Evolutionary conservation across 2,113 vertebrate genomes (phyloP), one percentile per base, ranked within the genome.

Genomic region (Chloroceryle aenea): DNA sequence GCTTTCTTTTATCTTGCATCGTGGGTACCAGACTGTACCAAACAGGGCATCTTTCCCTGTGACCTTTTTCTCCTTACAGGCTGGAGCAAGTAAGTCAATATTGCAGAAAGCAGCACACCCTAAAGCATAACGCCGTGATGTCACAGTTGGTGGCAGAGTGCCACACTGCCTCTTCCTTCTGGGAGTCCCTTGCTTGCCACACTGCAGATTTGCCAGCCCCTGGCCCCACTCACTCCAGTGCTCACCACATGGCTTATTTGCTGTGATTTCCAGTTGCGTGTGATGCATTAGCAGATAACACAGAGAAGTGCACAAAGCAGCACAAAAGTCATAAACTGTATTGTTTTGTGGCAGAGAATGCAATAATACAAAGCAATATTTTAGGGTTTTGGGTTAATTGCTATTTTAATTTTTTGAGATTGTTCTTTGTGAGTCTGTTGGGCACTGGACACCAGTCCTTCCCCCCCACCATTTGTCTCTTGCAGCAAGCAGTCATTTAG

Each of bases 11-110:
- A 7, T 15, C 62, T 75, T 14, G 3, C 6, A 0, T 56, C 25
- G 32, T 0, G 0, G 14, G 47, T 40, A 42, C 25, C 21, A 79
- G 45, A 23, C 58, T 48, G 38, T 62, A 66, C 25, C 12, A 81
- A 52, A 45, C 8, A 78, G 34, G 40, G 21, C 0, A 0, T 22
- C 25, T 76, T 66, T 48, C 50, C 45, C 1, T 38, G 26, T 43
- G 71, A 55, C 1, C 1, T n/a, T 92, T 87, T 55, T 43, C 40
- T 62, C 58, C 45, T 73, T 71, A 15, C 14, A 69, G 66, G 20
- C 62, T 76, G 69, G 16, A 66, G 29, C 25, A 72, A 68, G 36
- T 64, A 42, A 94, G 58, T 67, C 23, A 40, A 12, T 29, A 36
- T 18, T 25, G 30, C 23, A 50, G 61, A 42, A 63, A 48, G 34